Evolutionary conservation across 1,140 invertebrate species (phyloP).

Genomic region (Atta colombica): DNA sequence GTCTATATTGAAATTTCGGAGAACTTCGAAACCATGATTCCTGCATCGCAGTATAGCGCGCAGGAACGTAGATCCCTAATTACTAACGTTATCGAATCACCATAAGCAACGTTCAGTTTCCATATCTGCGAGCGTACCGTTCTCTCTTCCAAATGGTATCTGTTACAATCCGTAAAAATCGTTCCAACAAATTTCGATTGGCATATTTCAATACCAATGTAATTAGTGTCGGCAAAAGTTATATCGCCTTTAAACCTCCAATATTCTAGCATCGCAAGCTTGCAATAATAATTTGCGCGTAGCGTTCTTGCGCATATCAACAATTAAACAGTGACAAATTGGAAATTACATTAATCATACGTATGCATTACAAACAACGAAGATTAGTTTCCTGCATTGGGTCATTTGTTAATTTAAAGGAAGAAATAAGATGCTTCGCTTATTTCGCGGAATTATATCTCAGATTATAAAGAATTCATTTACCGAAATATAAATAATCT

Average conservation of each 20-base stretch:
- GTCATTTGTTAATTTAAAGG: background rate
- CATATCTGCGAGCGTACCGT: background rate
- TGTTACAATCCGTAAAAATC: background rate
- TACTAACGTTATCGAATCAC: conserved; percentile 17
- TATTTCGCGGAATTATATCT: background rate
- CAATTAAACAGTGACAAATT: conserved; percentile 7
- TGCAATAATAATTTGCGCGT: background rate
- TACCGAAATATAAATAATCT: background rate
- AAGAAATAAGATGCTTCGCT: background rate
- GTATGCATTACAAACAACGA: background rate
- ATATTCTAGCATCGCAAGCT: background rate
- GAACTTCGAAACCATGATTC: conserved; percentile 10
- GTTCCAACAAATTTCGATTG: background rate
- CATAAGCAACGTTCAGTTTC: background rate
- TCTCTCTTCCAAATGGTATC: background rate
- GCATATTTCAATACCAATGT: background rate
- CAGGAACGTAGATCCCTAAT: conserved; percentile 21
- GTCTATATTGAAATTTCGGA: conserved; percentile 23
- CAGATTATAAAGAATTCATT: conserved; percentile 38
- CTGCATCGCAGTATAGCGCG: background rate
- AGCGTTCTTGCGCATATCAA: background rate
- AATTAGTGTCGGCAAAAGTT: background rate
- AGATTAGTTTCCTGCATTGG: background rate
- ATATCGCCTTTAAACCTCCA: conserved; percentile 18
- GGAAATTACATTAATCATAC: background rate